Conservation (phyloP, 2,888 invertebrate species). For the Bembecia ichneumoniformis region DNA sequence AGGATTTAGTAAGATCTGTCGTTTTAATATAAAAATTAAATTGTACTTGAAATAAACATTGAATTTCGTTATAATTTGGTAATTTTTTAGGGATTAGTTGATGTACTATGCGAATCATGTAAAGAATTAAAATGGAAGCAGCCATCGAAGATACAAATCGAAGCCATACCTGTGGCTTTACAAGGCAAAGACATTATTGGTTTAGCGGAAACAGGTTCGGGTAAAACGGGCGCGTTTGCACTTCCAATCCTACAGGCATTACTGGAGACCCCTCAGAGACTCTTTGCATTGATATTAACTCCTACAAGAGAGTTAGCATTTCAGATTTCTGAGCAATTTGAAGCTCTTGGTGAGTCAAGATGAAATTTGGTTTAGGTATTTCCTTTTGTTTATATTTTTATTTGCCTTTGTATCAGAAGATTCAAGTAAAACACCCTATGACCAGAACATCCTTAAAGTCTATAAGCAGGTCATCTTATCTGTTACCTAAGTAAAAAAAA, state of each 20-base stretch:
- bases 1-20: slow-evolving; percentile 47
- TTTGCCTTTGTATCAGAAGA: too few relatives aligned
- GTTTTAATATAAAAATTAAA: background rate
- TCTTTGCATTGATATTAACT: slow-evolving; percentile 93
- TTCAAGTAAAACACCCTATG: too few relatives aligned
- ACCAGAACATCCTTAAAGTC: too few relatives aligned
- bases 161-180: slow-evolving; percentile 92
- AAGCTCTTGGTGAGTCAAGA: slow-evolving; percentile 84
- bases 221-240: slow-evolving; percentile 98
- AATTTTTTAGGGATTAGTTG: slow-evolving; percentile 84
- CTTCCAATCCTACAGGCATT: slow-evolving; percentile 94
- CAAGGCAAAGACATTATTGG: slow-evolving; percentile 81
- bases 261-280: slow-evolving; percentile 91
- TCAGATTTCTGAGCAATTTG: slow-evolving; percentile 98
- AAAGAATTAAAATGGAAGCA: slow-evolving; percentile 92
- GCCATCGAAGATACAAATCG: slow-evolving; percentile 95
- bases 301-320: slow-evolving; percentile 98
- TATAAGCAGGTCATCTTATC: too few relatives aligned
- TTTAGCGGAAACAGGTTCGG: slow-evolving; percentile 88
- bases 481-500: too few relatives aligned
- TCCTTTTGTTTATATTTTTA: too few relatives aligned
- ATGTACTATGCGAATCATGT: slow-evolving; percentile 92
- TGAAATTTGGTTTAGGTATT: background rate
- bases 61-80: background rate
- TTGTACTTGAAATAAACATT: background rate